These are phyloP conservation scores for Apis laboriosa DNA, from an alignment of 1,140 invertebrate species.

Conservation along the genomic window DNA sequence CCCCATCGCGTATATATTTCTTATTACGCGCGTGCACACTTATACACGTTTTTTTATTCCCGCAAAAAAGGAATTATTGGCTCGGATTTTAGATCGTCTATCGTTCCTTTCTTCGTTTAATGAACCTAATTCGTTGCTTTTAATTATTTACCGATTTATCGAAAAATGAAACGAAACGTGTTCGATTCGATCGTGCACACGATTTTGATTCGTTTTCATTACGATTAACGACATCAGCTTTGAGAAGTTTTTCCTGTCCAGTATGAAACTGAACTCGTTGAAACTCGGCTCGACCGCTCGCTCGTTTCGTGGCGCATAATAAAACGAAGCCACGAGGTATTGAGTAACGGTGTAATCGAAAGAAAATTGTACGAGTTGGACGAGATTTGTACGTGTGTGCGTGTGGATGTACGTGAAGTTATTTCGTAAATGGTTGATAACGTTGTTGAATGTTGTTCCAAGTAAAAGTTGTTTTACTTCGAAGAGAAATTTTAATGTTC, in stretches of 20 bases:
- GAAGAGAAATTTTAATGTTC: not conserved
- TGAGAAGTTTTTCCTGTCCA: not conserved
- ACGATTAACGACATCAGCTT: conserved; percentile 19
- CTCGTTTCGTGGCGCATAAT: conserved; percentile 1
- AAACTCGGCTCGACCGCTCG: not conserved
- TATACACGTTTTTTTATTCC: not conserved
- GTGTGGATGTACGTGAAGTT: not conserved
- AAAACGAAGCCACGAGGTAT: not conserved
- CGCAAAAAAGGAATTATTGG: not conserved
- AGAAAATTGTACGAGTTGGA: conserved; percentile 1
- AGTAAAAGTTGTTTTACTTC: conserved; percentile 2
- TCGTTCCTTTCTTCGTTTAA: not conserved
- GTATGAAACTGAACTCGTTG: not conserved
- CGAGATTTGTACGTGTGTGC: not conserved
- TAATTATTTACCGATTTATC: conserved; percentile 6
- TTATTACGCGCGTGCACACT: not conserved
- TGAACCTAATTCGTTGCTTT: not conserved
- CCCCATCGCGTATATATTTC: conserved; percentile 31
- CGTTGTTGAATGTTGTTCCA: not conserved
- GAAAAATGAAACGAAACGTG: not conserved
- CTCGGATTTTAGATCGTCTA: not conserved
- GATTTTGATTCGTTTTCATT: conserved; percentile 10
- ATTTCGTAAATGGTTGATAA: not conserved
- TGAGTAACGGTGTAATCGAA: not conserved
- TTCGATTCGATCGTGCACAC: conserved; percentile 2